phyloP scores from a whole-genome alignment of 1,140 invertebrate species.

The Sitodiplosis mosellana region DNA sequence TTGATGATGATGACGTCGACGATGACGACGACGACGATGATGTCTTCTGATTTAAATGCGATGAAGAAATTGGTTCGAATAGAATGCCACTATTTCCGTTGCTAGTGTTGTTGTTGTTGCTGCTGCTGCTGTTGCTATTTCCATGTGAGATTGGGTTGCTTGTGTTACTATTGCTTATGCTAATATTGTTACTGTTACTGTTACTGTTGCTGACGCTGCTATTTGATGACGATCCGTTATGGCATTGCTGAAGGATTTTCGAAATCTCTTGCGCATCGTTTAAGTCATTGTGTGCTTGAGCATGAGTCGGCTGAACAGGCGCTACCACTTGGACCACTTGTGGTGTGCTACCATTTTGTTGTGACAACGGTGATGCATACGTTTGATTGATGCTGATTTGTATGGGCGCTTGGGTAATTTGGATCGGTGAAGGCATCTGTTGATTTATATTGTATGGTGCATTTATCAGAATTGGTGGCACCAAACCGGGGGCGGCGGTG shows the following conservation, averaged over 20 bases:
- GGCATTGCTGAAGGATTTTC: constrained; percentile 22
- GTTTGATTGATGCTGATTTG: neutral
- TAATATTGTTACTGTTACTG: no score
- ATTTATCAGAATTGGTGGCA: neutral
- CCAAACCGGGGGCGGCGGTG: neutral
- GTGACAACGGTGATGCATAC: neutral
- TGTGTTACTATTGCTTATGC: no score
- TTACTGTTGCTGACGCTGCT: no score
- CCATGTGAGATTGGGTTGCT: no score
- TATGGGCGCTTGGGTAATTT: no score
- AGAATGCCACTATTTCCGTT: constrained; percentile 6
- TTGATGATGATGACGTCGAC: neutral
- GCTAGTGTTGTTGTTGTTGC: neutral
- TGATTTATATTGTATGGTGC: no score
- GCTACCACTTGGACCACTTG: neutral
- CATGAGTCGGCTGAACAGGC: neutral
- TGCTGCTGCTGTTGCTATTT: neutral
- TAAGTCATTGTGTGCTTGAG: constrained; percentile 15
- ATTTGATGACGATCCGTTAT: constrained; percentile 4
- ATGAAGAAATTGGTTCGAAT: neutral
- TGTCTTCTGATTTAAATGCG: neutral
- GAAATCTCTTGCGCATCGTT: constrained; percentile 25
- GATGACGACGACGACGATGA: neutral
- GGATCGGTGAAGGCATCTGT: no score
- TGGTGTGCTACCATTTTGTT: neutral